Evolutionary conservation across 2,888 invertebrate genomes (phyloP), one percentile per base, ranked within the genome.

Genomic region (Tigriopus californicus): DNA sequence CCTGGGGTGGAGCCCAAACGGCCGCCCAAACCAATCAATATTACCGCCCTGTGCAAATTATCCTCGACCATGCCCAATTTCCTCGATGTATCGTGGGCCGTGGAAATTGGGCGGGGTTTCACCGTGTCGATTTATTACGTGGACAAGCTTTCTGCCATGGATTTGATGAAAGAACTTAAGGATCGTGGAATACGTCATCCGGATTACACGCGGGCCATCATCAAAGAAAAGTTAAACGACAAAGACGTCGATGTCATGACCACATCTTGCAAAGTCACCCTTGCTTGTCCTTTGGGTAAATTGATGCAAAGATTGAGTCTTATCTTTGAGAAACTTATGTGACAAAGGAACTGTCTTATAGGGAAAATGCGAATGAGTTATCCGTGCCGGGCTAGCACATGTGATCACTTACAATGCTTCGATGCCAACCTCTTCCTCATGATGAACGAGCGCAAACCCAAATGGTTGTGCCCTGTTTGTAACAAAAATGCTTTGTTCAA

Each of bases 401-500:
- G 98, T 69, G 81, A 82, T 25, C 98, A 98, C 74, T 76, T 98
- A 66, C 97, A 98, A 73, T 97, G 97, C 73, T 98, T 98, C 73
- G 98, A 98, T 74, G 94, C 94, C 0, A 83, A 83, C 18, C 78
- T 90, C 60, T 97, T 85, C 73, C 77, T 97, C 64, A 88, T 89
- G 77, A 97, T 98, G 97, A 97, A 98, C 69, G 98, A 98, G 72
- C 79, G 91, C 63, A 94, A 94, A 68, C 91, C 97, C 1, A 94
- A 94, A 0, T 98, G 98, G 97, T 81, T 84, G 66, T 98, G 98
- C 73, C 97, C 97, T 0, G 94, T 98, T 20, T 98, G 98, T 73
- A 91, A 94, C 72, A 85, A 89, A 65, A 78, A 85, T 0, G 88
- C 91, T 49, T 77, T 87, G 1, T 98, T 90, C 69, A 87, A 90